Percentiles rank a stretch among this genome's conserved stretches.
phyloP scores from a whole-genome alignment of 2,888 invertebrate species.

The Esperia sulphurella region DNA sequence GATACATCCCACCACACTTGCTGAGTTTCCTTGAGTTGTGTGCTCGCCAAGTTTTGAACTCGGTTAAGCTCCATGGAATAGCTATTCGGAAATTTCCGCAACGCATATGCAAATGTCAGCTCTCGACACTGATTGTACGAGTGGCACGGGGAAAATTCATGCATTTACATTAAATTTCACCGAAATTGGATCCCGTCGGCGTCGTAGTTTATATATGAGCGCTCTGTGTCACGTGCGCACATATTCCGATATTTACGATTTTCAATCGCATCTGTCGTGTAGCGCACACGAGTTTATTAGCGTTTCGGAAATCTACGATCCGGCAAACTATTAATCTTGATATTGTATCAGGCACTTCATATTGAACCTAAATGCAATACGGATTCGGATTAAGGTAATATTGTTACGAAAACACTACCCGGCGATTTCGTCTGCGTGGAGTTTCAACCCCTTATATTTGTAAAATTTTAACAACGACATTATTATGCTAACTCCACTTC shows the following conservation, averaged over 20 bases:
- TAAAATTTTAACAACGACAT: too few relatives aligned
- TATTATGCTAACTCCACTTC: too few relatives aligned
- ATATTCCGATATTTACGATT: constrained; percentile 64
- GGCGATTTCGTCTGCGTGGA: too few relatives aligned
- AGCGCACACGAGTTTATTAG: constrained; percentile 19
- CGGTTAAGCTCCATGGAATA: constrained; percentile 68
- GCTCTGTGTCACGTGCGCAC: constrained; percentile 55
- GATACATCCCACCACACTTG: constrained; percentile 49
- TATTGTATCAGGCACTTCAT: neutral
- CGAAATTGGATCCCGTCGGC: constrained; percentile 69
- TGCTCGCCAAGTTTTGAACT: constrained; percentile 69
- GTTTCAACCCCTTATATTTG: too few relatives aligned
- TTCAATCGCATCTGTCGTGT: constrained; percentile 61
- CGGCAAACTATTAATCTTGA: neutral
- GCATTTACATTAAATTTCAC: constrained; percentile 77
- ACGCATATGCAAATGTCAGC: constrained; percentile 78
- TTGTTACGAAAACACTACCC: too few relatives aligned
- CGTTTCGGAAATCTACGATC: constrained; percentile 2
- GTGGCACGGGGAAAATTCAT: constrained; percentile 74
- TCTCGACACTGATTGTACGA: constrained; percentile 78
- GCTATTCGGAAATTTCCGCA: constrained; percentile 74
- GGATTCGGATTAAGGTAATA: too few relatives aligned
- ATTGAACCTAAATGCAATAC: too few relatives aligned
- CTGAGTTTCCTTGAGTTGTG: constrained; percentile 54
- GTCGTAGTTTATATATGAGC: constrained; percentile 64